phyloP scores from a whole-genome alignment of 2,888 invertebrate genomes.

The Melanargia galathea region DNA sequence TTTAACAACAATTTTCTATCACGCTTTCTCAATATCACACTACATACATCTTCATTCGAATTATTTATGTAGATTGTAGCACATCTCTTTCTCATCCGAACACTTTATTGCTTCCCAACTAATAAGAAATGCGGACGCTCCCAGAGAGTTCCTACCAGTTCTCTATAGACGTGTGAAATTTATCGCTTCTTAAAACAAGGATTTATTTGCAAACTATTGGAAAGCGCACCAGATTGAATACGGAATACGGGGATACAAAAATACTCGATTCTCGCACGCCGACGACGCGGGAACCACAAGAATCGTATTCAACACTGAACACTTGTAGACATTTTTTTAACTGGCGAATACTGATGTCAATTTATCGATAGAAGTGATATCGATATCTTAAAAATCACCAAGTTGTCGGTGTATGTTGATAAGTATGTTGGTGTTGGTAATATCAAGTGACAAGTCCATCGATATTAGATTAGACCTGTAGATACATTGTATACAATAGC shows the following conservation, averaged over 20 bases:
- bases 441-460: too few relatives aligned
- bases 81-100: background rate
- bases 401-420: too few relatives aligned
- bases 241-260: slow-evolving; percentile 31
- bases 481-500: too few relatives aligned
- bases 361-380: background rate
- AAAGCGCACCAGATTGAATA: slow-evolving; percentile 36
- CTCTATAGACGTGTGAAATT: slow-evolving; percentile 31
- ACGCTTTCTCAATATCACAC: too few relatives aligned
- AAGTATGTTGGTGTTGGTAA: too few relatives aligned
- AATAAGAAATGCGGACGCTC: slow-evolving; percentile 9
- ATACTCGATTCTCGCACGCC: slow-evolving; percentile 32
- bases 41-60: background rate
- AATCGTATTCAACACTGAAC: slow-evolving; percentile 26
- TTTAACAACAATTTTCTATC: too few relatives aligned
- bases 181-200: slow-evolving; percentile 32
- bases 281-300: slow-evolving; percentile 38
- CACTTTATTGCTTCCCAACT: slow-evolving; percentile 15
- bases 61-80: background rate
- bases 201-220: slow-evolving; percentile 37
- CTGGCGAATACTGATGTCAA: slow-evolving; percentile 26
- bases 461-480: too few relatives aligned
- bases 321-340: slow-evolving; percentile 37
- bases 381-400: background rate
- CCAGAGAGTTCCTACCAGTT: background rate